A percentile compares a stretch with the other conserved stretches of the same genome.
phyloP scores from a whole-genome alignment of 1,140 invertebrate genomes.

The Hormaphis cornu region DNA sequence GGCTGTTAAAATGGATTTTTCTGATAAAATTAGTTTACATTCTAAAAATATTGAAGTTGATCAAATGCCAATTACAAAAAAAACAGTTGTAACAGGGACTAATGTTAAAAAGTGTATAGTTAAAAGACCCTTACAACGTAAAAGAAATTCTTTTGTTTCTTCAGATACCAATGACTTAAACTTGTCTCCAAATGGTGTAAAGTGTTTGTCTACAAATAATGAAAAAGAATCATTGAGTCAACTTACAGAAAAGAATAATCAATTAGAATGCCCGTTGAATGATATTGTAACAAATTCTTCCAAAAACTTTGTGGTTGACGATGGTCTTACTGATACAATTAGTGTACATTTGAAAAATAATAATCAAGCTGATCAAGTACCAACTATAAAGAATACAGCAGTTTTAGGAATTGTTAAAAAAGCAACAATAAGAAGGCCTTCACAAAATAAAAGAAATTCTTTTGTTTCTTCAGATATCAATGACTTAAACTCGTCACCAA shows the following conservation, averaged over 20 bases:
- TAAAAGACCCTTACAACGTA: no score
- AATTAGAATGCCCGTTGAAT: background rate
- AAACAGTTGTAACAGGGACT: background rate
- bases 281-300: background rate
- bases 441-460: background rate
- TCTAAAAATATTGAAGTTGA: background rate
- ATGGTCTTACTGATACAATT: background rate
- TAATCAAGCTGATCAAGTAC: background rate
- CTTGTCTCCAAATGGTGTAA: background rate
- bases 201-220: background rate
- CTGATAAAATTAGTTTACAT: background rate
- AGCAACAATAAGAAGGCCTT: no score
- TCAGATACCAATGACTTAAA: background rate
- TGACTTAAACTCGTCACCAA: background rate
- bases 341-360: background rate
- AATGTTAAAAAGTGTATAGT: no score
- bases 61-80: background rate
- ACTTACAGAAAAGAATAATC: background rate
- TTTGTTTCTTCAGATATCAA: background rate
- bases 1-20: background rate
- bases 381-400: no score
- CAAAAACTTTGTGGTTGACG: background rate
- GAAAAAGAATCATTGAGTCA: background rate
- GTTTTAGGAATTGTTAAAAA: no score
- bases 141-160: no score